phyloP scores from a whole-genome alignment of 2,888 invertebrate species.

The Molanna angustata region DNA sequence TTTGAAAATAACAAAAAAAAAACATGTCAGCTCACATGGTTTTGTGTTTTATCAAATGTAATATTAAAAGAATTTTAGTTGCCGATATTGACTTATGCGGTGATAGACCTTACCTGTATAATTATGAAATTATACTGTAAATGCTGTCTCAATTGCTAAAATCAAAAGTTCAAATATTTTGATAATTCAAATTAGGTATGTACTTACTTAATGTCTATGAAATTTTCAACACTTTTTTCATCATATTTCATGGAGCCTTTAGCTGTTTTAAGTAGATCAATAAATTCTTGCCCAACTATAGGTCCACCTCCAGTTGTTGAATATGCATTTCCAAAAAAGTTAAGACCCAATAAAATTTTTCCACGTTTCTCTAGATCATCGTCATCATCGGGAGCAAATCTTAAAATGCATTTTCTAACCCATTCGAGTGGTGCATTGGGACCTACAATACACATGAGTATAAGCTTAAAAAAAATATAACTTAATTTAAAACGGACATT shows the following conservation, averaged over 20 bases:
- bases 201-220: conserved; percentile 78
- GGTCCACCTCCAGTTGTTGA: conserved; percentile 79
- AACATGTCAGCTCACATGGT: too few relatives aligned
- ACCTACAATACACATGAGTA: too few relatives aligned
- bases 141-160: too few relatives aligned
- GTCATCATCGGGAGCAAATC: conserved; percentile 64
- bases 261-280: conserved; percentile 69
- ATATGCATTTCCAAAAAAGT: conserved; percentile 92
- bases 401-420: conserved; percentile 74
- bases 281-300: conserved; percentile 74
- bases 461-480: too few relatives aligned
- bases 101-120: neutral
- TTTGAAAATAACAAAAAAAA: too few relatives aligned
- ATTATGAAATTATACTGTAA: conserved; percentile 18
- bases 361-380: conserved; percentile 58
- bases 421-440: conserved; percentile 88
- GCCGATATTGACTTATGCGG: too few relatives aligned
- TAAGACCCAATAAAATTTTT: conserved; percentile 85
- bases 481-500: too few relatives aligned
- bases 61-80: too few relatives aligned
- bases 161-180: conserved; percentile 1
- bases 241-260: conserved; percentile 79
- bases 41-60: too few relatives aligned
- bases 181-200: neutral
- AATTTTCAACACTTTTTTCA: conserved; percentile 76